Percentiles rank a stretch among this genome's conserved stretches.
These are phyloP conservation scores for Otolemur crassicaudatus DNA, from an alignment of 2,797 vertebrate species.

Conservation along the genomic window DNA sequence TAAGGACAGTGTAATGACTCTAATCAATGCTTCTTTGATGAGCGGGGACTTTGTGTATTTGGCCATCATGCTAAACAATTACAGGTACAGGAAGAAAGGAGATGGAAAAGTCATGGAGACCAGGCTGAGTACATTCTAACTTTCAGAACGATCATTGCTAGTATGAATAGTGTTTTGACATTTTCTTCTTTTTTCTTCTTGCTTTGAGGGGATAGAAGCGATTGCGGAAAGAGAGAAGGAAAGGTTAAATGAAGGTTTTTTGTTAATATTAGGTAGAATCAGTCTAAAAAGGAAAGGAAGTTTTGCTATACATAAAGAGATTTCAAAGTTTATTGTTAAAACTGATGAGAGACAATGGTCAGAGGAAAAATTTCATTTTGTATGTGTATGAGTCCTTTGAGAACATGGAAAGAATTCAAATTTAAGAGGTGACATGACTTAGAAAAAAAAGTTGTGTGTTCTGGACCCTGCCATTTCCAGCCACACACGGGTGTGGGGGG, in stretches of 20 bases:
- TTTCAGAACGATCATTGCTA: neutral
- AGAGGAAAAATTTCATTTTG: neutral
- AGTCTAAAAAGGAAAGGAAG: neutral
- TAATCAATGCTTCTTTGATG: neutral
- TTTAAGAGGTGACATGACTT: neutral
- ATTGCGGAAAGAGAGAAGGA: neutral
- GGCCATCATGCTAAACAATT: neutral
- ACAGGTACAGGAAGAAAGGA: neutral
- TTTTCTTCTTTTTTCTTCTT: neutral
- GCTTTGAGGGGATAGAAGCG: neutral
- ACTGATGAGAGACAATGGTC: conserved; percentile 14
- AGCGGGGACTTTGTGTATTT: neutral
- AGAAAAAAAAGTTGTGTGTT: neutral
- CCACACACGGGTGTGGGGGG: neutral
- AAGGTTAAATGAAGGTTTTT: neutral
- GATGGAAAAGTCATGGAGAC: neutral
- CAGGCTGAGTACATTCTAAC: neutral
- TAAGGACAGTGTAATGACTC: neutral
- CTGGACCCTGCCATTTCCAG: neutral
- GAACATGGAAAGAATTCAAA: conserved; percentile 11
- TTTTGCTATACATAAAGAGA: neutral
- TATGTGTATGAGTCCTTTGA: neutral
- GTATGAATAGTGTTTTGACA: neutral
- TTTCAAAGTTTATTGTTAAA: conserved; percentile 48
- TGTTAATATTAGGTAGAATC: neutral